Evolutionary conservation across 2,888 invertebrate species (phyloP).

Genomic region (Parthenolecanium corni): DNA sequence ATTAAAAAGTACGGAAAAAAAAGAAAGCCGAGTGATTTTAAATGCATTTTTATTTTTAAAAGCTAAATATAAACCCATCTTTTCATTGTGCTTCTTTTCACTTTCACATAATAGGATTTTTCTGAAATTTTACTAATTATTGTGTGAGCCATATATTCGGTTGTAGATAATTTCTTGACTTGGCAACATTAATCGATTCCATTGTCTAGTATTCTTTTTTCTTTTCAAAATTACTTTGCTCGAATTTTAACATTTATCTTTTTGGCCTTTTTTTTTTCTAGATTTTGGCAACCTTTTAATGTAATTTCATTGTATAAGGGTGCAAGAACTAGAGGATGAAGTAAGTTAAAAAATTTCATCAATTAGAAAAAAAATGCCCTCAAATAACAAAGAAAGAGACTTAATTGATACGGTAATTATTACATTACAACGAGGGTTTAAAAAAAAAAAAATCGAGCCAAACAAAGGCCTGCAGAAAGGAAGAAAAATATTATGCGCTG

Average conservation of each 20-base stretch:
- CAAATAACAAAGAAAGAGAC: slow-evolving; percentile 3
- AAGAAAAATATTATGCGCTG: neutral
- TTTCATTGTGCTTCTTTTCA: slow-evolving; percentile 20
- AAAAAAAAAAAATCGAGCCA: neutral
- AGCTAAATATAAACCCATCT: slow-evolving; percentile 10
- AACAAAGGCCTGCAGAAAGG: slow-evolving; percentile 4
- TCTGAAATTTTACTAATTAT: slow-evolving; percentile 22
- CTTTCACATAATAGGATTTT: slow-evolving; percentile 14
- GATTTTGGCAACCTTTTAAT: slow-evolving; percentile 17
- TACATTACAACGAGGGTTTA: slow-evolving; percentile 4
- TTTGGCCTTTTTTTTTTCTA: slow-evolving; percentile 1
- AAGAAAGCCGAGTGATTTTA: neutral
- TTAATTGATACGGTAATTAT: slow-evolving; percentile 25
- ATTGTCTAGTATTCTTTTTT: slow-evolving; percentile 14
- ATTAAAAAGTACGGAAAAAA: slow-evolving; percentile 5
- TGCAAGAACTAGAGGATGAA: slow-evolving; percentile 5
- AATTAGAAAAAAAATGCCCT: neutral
- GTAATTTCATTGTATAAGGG: slow-evolving; percentile 22
- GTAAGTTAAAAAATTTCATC: slow-evolving; percentile 17
- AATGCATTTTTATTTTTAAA: neutral
- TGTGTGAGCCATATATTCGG: slow-evolving; percentile 9
- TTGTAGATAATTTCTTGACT: slow-evolving; percentile 5
- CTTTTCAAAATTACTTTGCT: neutral
- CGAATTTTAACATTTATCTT: neutral
- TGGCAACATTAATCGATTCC: slow-evolving; percentile 22